Evolutionary conservation across 2,888 invertebrate genomes (phyloP), one percentile per base, ranked within the genome.

Genomic region (Pollenia labialis): DNA sequence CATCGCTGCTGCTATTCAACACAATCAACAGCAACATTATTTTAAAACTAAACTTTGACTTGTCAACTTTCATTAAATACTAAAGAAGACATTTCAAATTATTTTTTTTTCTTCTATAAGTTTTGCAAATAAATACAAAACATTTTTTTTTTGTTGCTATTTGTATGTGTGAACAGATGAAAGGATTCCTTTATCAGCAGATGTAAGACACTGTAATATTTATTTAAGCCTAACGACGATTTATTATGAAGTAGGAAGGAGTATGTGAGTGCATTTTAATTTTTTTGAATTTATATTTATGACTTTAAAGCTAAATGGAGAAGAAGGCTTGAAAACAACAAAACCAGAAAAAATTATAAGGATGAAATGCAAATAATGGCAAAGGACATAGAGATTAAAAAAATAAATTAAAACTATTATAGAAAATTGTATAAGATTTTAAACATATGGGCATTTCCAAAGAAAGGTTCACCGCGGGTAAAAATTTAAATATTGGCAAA

Each of bases 161-260:
- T 32, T 16, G n/a, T 54, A 42, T 48, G 42, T 16, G 18, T 23
- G 16, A 54, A 2, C 32, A 75, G 48, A 77, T 84, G 54, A 88
- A 85, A 82, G 87, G 69, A 54, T 83, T 91, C 91, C 91, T 91
- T 91, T 91, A 91, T 91, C 91, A 90, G 90, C 83, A 91, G 91
- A 91, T 91, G 90, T 91, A 91, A 91, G 91, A 90, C 54, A 48
- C 87, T 84, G 66, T 77, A 71, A 83, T 87, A 87, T 87, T 87
- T 87, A 81, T 84, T 87, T 87, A 87, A 87, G 81, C 84, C 81
- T 72, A 84, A 84, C 72, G 77, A 81, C 72, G 62, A 84, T 84
- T 87, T 81, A 81, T 77, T 83, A 66, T 62, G 56, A 44, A 40
- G 68, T 52, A 66, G 14, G 18, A 72, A 66, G 14, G 18, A 74